These are phyloP conservation scores for Turnix velox DNA, from an alignment of 2,113 vertebrate species.

Conservation along the genomic window DNA sequence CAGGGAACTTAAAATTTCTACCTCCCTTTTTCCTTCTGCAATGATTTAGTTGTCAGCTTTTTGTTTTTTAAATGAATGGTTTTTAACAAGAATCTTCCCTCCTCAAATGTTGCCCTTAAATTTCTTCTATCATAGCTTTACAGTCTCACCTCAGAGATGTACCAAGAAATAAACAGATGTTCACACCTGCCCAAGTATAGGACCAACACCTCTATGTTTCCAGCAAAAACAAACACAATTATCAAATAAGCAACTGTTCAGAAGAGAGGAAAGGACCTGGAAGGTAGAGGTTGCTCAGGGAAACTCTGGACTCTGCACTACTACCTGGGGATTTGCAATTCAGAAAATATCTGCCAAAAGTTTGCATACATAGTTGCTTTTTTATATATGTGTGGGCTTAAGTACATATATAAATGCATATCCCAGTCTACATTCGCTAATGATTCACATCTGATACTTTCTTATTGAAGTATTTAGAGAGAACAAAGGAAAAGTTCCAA, in stretches of 20 bases:
- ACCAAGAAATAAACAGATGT: neutral
- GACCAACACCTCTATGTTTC: neutral
- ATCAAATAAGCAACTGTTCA: neutral
- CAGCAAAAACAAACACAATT: neutral
- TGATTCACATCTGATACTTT: neutral
- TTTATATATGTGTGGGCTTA: accelerated
- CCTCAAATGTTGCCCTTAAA: neutral
- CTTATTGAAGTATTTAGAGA: neutral
- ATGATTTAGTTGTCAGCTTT: neutral
- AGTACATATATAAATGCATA: neutral
- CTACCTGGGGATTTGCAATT: neutral
- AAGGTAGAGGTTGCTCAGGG: neutral
- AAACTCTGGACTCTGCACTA: neutral
- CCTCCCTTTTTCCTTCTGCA: neutral
- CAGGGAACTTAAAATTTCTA: neutral
- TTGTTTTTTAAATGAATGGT: neutral
- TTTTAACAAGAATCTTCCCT: neutral
- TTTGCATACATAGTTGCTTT: neutral
- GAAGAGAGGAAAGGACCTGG: neutral
- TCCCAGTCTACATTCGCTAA: neutral
- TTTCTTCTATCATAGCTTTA: neutral
- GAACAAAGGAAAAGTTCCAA: neutral
- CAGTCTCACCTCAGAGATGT: neutral
- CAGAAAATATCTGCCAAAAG: neutral
- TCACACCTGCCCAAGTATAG: neutral